A percentile compares a stretch with the other conserved stretches of the same genome.
Evolutionary conservation across 2,113 vertebrate species (phyloP).

Genomic region (Lates calcarifer): DNA sequence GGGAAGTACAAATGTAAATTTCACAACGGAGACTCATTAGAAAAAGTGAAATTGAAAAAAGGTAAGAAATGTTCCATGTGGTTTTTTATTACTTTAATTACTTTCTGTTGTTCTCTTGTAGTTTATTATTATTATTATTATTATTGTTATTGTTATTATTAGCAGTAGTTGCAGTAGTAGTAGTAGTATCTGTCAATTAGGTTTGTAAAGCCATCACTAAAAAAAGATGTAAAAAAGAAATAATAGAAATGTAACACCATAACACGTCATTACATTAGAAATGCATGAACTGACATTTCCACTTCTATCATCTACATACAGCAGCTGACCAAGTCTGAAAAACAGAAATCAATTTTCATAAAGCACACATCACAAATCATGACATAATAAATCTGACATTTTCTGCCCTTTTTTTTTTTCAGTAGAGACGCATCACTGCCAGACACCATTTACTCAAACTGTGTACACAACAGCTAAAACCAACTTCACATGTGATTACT

Average conservation of each 20-base stretch:
- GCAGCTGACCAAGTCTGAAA: no score
- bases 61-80: conserved; percentile 13
- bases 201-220: no score
- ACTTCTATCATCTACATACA: no score
- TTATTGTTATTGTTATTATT: not conserved
- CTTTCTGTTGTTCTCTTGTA: not conserved
- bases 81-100: not conserved
- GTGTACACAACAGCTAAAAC: rapidly evolving
- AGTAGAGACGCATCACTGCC: not conserved
- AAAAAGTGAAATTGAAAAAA: rapidly evolving
- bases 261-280: no score
- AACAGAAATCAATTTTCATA: not conserved
- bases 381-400: not conserved
- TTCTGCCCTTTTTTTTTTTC: not conserved
- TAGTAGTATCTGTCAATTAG: no score
- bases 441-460: rapidly evolving
- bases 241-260: no score
- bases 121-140: not conserved
- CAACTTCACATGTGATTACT: conserved; percentile 20
- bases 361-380: not conserved
- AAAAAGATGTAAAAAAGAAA: no score
- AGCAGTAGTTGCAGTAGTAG: no score
- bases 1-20: not conserved
- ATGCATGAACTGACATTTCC: no score
- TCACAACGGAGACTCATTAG: not conserved